These are phyloP conservation scores for Drosophila rubida DNA, from an alignment of 2,888 invertebrate genomes.

Conservation along the genomic window DNA sequence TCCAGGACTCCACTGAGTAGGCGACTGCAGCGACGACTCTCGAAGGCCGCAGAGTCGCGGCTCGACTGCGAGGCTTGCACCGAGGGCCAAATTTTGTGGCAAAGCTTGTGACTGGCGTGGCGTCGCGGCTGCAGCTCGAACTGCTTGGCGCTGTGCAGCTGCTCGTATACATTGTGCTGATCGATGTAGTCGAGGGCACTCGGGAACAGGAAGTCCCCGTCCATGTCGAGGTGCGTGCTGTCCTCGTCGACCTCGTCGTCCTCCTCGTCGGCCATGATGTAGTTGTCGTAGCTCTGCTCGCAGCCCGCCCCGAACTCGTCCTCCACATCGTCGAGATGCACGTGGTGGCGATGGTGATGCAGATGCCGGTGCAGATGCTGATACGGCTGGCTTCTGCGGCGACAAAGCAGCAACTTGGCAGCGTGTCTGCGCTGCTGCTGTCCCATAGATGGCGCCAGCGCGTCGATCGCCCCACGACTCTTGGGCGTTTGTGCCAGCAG, in stretches of 20 bases:
- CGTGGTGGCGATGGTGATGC: conserved; percentile 62
- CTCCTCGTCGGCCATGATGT: conserved; percentile 58
- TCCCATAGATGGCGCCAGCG: conserved; percentile 42
- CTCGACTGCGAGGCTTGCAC: conserved; percentile 31
- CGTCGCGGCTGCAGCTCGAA: conserved; percentile 78
- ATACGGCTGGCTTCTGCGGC: conserved; percentile 50
- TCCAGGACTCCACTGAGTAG: conserved; percentile 80
- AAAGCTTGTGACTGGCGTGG: conserved; percentile 81
- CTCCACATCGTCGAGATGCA: conserved; percentile 71
- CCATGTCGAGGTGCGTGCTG: conserved; percentile 49
- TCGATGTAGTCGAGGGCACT: conserved; percentile 65
- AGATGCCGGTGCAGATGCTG: conserved; percentile 57
- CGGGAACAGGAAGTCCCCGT: conserved; percentile 69
- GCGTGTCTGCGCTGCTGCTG: conserved; percentile 62
- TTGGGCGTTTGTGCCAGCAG: conserved; percentile 83
- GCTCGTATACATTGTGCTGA: conserved; percentile 67
- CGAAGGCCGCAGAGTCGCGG: conserved; percentile 15
- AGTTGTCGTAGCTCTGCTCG: conserved; percentile 60
- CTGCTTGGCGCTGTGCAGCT: conserved; percentile 73
- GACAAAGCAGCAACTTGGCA: conserved; percentile 52
- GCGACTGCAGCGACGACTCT: conserved; percentile 74
- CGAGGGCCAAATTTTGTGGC: conserved; percentile 82
- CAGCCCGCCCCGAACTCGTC: conserved; percentile 65
- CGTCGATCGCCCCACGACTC: conserved; percentile 54
- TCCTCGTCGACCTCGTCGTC: conserved; percentile 39